Evolutionary conservation across 1,140 invertebrate genomes (phyloP).

Genomic region (Papilio polyxenes): DNA sequence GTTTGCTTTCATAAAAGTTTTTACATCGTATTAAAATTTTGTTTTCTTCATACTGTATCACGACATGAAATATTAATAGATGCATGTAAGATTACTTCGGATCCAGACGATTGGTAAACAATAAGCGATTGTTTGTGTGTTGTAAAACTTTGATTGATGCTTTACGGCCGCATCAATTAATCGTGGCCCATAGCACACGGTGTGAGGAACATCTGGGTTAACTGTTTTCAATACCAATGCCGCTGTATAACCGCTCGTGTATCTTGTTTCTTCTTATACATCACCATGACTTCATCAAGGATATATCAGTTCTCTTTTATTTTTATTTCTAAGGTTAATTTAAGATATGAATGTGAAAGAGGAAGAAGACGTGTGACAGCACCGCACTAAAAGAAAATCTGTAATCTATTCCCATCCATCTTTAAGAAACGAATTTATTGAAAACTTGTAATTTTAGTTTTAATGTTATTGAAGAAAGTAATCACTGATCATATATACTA

Average conservation of each 20-base stretch:
- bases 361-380: neutral
- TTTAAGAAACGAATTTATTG: too few species aligned
- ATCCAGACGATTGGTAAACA: conserved; percentile 65
- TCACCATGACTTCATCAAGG: conserved; percentile 36
- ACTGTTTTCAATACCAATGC: conserved; percentile 70
- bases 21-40: neutral
- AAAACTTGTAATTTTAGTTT: too few species aligned
- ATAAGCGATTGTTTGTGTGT: conserved; percentile 65
- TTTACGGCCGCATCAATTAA: conserved; percentile 73
- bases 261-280: conserved; percentile 38
- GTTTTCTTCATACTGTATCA: neutral
- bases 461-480: too few species aligned
- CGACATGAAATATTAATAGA: conserved; percentile 31
- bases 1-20: neutral
- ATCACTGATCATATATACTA: too few species aligned
- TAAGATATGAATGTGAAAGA: neutral
- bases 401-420: neutral
- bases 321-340: conserved; percentile 8
- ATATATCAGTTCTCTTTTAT: conserved; percentile 44
- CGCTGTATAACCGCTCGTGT: conserved; percentile 48
- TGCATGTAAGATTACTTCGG: conserved; percentile 14
- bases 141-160: conserved; percentile 76
- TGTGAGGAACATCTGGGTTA: conserved; percentile 69
- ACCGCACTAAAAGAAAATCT: neutral
- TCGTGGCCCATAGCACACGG: conserved; percentile 45